phyloP scores from a whole-genome alignment of 1,140 invertebrate genomes.

The Callitettix versicolor region DNA sequence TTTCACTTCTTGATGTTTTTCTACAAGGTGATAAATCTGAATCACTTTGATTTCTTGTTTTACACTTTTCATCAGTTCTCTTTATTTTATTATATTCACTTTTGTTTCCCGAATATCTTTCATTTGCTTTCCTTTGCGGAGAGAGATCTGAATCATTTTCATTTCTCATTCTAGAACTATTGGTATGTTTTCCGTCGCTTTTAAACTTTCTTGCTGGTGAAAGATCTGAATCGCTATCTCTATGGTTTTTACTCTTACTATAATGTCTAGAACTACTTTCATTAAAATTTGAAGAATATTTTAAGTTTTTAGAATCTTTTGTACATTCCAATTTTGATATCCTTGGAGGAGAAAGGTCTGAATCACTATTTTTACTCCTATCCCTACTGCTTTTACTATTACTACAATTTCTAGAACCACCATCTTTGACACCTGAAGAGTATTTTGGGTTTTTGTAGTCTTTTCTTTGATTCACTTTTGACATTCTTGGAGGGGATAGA shows the following conservation, averaged over 20 bases:
- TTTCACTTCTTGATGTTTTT: conserved; percentile 21
- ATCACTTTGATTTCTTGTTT: conserved; percentile 18
- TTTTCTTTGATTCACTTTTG: no score
- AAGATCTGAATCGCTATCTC: conserved; percentile 6
- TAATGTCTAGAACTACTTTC: no score
- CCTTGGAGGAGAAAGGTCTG: conserved; percentile 23
- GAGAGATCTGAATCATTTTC: conserved; percentile 25
- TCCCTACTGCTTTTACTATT: no score
- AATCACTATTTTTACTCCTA: conserved; percentile 16
- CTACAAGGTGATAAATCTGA: conserved; percentile 31
- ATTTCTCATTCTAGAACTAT: background rate
- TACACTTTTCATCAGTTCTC: background rate
- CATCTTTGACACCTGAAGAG: no score
- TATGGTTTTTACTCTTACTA: no score
- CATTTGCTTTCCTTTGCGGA: conserved; percentile 18
- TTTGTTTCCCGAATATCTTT: background rate
- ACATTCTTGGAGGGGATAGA: conserved; percentile 21
- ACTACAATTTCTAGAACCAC: no score
- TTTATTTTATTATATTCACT: background rate
- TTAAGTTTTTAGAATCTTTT: no score
- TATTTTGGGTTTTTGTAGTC: no score
- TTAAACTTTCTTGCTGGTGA: conserved; percentile 5
- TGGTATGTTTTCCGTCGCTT: background rate
- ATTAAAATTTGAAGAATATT: no score
- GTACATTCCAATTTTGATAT: no score